Percentiles rank a stretch among this genome's conserved stretches.
These are phyloP conservation scores for Phasianus colchicus DNA, from an alignment of 2,113 vertebrate species.

Conservation along the genomic window DNA sequence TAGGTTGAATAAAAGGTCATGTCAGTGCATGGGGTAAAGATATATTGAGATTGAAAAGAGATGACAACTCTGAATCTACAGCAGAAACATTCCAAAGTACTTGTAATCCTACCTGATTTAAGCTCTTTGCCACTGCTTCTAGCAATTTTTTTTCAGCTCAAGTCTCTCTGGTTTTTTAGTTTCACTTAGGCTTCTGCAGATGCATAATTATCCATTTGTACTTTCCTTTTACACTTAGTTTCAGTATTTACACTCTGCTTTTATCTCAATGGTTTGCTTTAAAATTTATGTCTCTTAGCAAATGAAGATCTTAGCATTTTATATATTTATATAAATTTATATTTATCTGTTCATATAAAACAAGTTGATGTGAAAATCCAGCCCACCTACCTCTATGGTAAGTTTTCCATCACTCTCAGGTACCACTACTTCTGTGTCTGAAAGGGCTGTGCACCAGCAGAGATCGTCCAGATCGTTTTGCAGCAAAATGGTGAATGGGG, in stretches of 20 bases:
- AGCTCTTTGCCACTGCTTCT: slow-evolving; percentile 15
- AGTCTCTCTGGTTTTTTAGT: slow-evolving; percentile 10
- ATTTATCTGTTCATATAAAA: neutral
- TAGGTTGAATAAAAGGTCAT: slow-evolving; percentile 51
- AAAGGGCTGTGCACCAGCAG: neutral
- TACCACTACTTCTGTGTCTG: neutral
- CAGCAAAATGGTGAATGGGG: neutral
- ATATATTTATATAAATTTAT: no score
- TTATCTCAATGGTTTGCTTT: neutral
- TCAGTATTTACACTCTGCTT: neutral
- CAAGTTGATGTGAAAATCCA: neutral
- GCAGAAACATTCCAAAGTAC: neutral
- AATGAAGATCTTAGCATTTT: neutral
- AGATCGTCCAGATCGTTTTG: neutral
- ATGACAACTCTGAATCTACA: slow-evolving; percentile 16
- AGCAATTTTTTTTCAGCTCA: neutral
- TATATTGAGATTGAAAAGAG: neutral
- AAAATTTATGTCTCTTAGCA: neutral
- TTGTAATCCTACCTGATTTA: slow-evolving; percentile 11
- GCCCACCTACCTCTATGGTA: neutral
- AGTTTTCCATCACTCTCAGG: neutral
- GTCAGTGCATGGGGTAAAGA: slow-evolving; percentile 1
- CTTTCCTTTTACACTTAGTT: neutral
- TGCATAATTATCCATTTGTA: neutral
- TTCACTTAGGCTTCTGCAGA: neutral